A percentile compares a stretch with the other conserved stretches of the same genome.
phyloP scores from a whole-genome alignment of 2,797 vertebrate genomes.

The Emys orbicularis region DNA sequence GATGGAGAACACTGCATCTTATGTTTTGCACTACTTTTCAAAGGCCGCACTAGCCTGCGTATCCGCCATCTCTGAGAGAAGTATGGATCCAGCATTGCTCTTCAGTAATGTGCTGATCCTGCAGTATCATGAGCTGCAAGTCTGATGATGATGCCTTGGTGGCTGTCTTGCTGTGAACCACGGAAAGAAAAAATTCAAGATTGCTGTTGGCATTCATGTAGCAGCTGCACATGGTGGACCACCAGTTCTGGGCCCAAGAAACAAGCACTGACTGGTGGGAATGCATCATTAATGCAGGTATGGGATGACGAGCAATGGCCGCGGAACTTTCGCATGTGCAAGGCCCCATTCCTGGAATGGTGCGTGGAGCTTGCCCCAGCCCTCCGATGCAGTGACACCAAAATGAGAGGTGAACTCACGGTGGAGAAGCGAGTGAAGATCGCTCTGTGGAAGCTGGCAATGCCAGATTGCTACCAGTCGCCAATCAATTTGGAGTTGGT shows the following conservation, averaged over 20 bases:
- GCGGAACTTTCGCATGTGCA: neutral
- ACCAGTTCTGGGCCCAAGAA: neutral
- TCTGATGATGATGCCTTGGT: neutral
- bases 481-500: neutral
- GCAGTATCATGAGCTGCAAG: neutral
- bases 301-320: neutral
- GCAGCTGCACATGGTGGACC: neutral
- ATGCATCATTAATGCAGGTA: neutral
- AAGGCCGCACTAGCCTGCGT: neutral
- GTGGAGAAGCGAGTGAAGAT: neutral
- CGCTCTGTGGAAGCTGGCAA: neutral
- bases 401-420: neutral
- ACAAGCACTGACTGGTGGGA: neutral
- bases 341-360: neutral
- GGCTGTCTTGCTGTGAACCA: neutral
- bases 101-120: neutral
- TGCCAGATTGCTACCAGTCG: neutral
- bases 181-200: neutral
- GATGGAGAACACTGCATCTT: neutral
- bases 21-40: neutral
- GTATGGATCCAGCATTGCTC: neutral
- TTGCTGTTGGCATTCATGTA: neutral
- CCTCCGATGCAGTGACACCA: neutral
- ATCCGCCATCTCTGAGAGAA: neutral
- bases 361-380: neutral